Percentiles rank a stretch among this genome's conserved stretches.
phyloP scores from a whole-genome alignment of 2,888 invertebrate genomes.

The Drosophila helvetica region DNA sequence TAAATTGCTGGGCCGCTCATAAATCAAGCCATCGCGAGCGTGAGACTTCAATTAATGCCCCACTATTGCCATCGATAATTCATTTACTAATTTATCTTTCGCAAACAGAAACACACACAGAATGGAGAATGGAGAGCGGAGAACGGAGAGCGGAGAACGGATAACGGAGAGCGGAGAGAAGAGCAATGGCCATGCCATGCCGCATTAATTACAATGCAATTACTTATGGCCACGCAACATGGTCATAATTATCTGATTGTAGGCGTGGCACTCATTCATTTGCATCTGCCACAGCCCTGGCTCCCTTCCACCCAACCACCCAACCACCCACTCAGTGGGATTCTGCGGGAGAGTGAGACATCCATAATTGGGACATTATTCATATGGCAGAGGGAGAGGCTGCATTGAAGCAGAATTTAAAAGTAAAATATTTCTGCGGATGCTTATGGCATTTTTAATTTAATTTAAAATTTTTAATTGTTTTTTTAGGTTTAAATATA shows the following conservation, averaged over 20 bases:
- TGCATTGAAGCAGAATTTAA: too few relatives aligned
- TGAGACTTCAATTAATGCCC: constrained; percentile 73
- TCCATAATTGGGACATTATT: constrained; percentile 8
- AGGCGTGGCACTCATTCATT: constrained; percentile 55
- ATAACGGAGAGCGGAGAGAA: not conserved
- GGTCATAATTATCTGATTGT: constrained; percentile 45
- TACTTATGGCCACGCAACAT: constrained; percentile 59
- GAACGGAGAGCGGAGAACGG: not conserved
- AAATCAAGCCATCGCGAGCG: constrained; percentile 61
- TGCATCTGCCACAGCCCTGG: constrained; percentile 51
- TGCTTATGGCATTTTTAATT: too few relatives aligned
- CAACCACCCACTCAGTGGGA: not conserved
- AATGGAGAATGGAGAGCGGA: not conserved
- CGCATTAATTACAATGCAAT: constrained; percentile 73
- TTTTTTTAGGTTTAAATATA: too few relatives aligned
- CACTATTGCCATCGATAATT: constrained; percentile 75
- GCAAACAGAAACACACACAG: constrained; percentile 40
- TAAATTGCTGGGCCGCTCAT: constrained; percentile 59
- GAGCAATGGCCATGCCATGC: constrained; percentile 19
- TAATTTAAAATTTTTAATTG: too few relatives aligned
- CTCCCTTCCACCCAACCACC: constrained; percentile 1
- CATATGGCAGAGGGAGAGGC: not conserved
- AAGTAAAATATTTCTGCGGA: too few relatives aligned
- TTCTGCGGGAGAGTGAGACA: not conserved
- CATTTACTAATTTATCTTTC: constrained; percentile 70